Percentiles rank a stretch among this genome's conserved stretches.
Evolutionary conservation across 2,797 vertebrate species (phyloP).

Genomic region (Platyrinchus mystaceus): DNA sequence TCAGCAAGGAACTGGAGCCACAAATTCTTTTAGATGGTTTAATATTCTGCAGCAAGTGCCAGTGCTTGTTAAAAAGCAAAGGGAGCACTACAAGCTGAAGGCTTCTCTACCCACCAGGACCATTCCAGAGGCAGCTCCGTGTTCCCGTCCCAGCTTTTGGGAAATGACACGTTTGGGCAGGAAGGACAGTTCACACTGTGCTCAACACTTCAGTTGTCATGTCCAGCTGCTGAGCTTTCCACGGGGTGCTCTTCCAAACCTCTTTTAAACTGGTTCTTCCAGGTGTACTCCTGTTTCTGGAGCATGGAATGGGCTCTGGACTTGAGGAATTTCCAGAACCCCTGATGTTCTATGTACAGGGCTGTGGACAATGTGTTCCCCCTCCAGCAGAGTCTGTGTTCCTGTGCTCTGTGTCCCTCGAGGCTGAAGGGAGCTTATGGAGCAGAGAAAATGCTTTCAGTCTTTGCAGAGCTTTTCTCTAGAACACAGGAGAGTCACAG

Average conservation of each 20-base stretch:
- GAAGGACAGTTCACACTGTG: background rate
- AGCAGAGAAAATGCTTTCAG: background rate
- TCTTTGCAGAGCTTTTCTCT: constrained; percentile 8
- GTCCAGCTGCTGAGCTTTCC: background rate
- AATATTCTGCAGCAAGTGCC: background rate
- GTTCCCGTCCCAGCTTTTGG: background rate
- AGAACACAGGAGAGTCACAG: constrained; percentile 91
- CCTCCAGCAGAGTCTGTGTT: background rate
- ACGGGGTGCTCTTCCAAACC: background rate
- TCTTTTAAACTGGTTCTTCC: background rate
- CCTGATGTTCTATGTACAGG: background rate
- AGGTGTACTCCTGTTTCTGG: background rate
- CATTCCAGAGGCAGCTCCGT: background rate
- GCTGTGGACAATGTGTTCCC: background rate
- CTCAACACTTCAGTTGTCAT: background rate
- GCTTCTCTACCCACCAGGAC: constrained; percentile 16
- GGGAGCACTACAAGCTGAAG: background rate
- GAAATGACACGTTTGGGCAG: background rate
- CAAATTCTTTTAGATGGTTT: background rate
- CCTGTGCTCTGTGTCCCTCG: background rate
- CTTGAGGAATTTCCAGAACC: background rate
- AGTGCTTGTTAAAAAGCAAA: background rate
- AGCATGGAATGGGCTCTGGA: background rate
- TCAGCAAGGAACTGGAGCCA: background rate
- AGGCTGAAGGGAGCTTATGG: background rate